Evolutionary conservation across 2,888 invertebrate genomes (phyloP).

Genomic region (Thymelicus acteon): DNA sequence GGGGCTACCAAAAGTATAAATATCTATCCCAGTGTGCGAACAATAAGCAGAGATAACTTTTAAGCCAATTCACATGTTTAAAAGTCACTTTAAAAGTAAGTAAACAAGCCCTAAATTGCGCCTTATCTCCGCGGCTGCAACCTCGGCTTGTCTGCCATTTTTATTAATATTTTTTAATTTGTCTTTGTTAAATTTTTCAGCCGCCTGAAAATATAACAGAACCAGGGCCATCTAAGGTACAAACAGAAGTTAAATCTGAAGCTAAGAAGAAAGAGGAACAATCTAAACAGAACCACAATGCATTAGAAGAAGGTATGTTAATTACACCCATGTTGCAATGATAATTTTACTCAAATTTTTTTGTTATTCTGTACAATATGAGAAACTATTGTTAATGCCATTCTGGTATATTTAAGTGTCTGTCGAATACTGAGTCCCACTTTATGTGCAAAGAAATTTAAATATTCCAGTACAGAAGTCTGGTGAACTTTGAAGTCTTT

Average conservation of each 20-base stretch:
- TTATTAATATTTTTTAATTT: slow-evolving; percentile 39
- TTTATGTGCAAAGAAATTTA: too few species aligned
- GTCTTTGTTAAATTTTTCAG: slow-evolving; percentile 55
- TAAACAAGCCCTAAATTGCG: slow-evolving; percentile 23
- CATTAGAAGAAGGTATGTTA: slow-evolving; percentile 68
- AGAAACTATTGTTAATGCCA: background rate
- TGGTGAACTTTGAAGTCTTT: too few species aligned
- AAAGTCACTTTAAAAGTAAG: background rate
- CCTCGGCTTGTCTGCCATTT: slow-evolving; percentile 44
- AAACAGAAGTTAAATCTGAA: slow-evolving; percentile 52
- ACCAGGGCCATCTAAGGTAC: slow-evolving; percentile 50
- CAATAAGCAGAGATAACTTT: slow-evolving; percentile 8
- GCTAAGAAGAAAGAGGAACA: slow-evolving; percentile 64
- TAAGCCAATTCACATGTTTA: background rate
- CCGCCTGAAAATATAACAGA: slow-evolving; percentile 53
- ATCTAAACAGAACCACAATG: slow-evolving; percentile 56
- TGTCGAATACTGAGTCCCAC: slow-evolving; percentile 1
- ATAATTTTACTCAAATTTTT: background rate
- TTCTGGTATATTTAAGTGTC: background rate
- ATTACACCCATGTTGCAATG: background rate
- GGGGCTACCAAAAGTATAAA: background rate
- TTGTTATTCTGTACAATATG: background rate
- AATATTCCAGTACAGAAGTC: too few species aligned
- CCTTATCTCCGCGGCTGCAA: slow-evolving; percentile 29
- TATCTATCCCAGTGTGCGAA: background rate